These are phyloP conservation scores for Parthenolecanium corni DNA, from an alignment of 2,888 invertebrate genomes.

Conservation along the genomic window DNA sequence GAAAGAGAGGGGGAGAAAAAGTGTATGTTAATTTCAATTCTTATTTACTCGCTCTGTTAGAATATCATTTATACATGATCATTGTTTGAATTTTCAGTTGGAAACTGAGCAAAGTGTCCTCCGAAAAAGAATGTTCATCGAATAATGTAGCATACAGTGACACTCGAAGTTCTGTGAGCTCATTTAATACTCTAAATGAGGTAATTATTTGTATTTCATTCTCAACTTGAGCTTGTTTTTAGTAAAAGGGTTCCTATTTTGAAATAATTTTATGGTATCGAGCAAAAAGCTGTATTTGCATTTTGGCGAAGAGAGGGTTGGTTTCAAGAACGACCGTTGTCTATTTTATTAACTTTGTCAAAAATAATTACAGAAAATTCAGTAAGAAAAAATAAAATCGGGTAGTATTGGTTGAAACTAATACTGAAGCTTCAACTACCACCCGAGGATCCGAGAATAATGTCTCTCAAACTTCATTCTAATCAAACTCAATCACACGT, in stretches of 20 bases:
- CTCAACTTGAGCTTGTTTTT: neutral
- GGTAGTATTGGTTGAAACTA: too few species aligned
- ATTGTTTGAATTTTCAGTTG: neutral
- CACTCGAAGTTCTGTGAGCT: conserved; percentile 19
- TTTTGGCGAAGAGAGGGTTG: too few species aligned
- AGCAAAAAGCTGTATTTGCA: too few species aligned
- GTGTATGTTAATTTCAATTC: too few species aligned
- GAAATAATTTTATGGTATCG: too few species aligned
- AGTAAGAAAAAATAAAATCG: too few species aligned
- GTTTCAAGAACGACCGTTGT: too few species aligned
- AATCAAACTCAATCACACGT: neutral
- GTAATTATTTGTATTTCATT: neutral
- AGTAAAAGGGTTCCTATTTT: neutral
- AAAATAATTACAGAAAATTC: too few species aligned
- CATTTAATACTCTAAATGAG: conserved; percentile 16
- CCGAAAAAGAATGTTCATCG: neutral
- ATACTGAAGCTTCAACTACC: too few species aligned
- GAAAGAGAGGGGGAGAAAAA: too few species aligned
- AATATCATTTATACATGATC: neutral
- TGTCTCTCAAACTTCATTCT: neutral
- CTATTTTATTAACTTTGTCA: too few species aligned
- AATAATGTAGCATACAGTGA: conserved; percentile 12
- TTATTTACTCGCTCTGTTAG: neutral
- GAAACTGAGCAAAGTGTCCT: conserved; percentile 4
- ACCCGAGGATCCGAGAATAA: neutral